These are phyloP conservation scores for Drosophila erecta DNA, from an alignment of 1,140 invertebrate genomes.

Conservation along the genomic window DNA sequence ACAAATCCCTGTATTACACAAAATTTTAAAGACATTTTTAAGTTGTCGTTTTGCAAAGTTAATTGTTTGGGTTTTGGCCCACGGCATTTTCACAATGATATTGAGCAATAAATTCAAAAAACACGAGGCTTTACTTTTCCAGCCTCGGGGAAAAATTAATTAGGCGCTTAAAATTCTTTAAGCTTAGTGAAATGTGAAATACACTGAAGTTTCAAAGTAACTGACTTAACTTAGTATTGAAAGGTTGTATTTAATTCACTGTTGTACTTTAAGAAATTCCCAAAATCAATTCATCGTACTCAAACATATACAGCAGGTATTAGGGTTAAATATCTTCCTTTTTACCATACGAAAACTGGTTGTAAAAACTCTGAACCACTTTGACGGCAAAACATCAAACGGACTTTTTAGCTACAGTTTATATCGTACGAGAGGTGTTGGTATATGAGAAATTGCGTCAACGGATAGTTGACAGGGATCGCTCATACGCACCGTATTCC, in stretches of 20 bases:
- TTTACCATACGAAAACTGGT: background rate
- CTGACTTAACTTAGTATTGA: no score
- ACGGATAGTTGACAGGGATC: constrained; percentile 56
- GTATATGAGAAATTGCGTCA: constrained; percentile 54
- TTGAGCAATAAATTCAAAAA: constrained; percentile 77
- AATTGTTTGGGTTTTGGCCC: constrained; percentile 26
- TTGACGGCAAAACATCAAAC: constrained; percentile 60
- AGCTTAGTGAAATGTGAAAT: constrained; percentile 1
- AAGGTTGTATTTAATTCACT: no score
- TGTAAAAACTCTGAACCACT: constrained; percentile 27
- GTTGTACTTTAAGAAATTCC: no score
- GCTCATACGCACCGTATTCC: constrained; percentile 64
- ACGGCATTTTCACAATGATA: constrained; percentile 67
- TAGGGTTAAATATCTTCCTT: background rate
- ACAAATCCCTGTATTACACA: background rate
- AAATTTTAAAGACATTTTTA: constrained; percentile 29
- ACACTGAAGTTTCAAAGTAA: no score
- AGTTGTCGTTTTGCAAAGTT: constrained; percentile 21
- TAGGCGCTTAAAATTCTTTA: constrained; percentile 59
- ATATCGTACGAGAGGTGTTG: constrained; percentile 23
- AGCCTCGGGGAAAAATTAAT: constrained; percentile 58
- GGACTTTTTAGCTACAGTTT: constrained; percentile 63
- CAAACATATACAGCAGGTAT: no score
- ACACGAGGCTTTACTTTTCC: constrained; percentile 41
- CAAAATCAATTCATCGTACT: no score